Evolutionary conservation across 2,888 invertebrate species (phyloP).

Genomic region (Abscondita cerata): DNA sequence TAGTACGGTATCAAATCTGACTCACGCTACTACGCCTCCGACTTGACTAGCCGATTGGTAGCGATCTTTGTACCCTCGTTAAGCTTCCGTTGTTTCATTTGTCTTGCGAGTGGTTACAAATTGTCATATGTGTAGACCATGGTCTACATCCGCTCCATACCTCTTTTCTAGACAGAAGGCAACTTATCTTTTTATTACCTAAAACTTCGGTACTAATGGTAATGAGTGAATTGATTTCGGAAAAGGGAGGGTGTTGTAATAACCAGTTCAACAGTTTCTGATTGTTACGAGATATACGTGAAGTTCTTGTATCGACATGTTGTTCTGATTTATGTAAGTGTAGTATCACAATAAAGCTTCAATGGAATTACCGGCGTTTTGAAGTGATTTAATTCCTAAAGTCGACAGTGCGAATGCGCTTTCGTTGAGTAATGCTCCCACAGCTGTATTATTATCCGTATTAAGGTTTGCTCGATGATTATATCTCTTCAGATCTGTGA

Average conservation of each 20-base stretch:
- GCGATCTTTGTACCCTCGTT: too few species aligned
- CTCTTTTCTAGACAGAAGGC: conserved; percentile 24
- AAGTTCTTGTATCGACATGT: conserved; percentile 42
- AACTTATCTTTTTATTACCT: conserved; percentile 30
- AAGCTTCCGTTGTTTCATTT: too few species aligned
- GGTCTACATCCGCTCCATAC: conserved; percentile 30
- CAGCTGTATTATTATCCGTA: conserved; percentile 45
- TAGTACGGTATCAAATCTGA: too few species aligned
- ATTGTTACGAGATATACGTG: conserved; percentile 39
- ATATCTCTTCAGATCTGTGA: conserved; percentile 44
- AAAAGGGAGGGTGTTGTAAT: conserved; percentile 40
- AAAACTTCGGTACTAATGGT: conserved; percentile 37
- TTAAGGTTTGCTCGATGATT: conserved; percentile 49
- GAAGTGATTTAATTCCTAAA: conserved; percentile 34
- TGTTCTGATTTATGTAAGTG: conserved; percentile 40
- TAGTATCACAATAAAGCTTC: conserved; percentile 39
- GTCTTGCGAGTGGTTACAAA: too few species aligned
- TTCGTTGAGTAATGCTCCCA: conserved; percentile 43
- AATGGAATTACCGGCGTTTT: conserved; percentile 36
- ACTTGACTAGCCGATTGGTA: too few species aligned
- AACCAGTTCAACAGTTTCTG: conserved; percentile 40
- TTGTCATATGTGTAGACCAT: conserved; percentile 17
- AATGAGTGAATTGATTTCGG: conserved; percentile 29
- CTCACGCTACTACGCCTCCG: too few species aligned
- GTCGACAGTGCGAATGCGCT: conserved; percentile 40